phyloP scores from a whole-genome alignment of 2,113 vertebrate species.

The Indicator maculatus region DNA sequence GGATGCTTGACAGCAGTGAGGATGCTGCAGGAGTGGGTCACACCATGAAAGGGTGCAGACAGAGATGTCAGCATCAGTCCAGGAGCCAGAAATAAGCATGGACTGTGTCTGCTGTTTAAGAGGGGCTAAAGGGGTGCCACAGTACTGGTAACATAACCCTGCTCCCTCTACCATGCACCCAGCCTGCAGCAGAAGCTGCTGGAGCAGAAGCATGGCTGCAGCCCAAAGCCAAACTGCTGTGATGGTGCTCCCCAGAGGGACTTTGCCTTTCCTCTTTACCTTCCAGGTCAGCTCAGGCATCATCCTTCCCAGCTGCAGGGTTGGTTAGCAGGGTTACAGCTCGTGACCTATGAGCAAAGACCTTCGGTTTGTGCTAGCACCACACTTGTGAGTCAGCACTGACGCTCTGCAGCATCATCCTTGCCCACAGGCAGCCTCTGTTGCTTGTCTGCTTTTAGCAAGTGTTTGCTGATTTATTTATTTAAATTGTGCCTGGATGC shows the following conservation, averaged over 20 bases:
- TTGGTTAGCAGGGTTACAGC: too few species aligned
- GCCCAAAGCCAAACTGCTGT: neutral
- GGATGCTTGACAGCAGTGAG: neutral
- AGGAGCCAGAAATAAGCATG: neutral
- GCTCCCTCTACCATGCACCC: too few species aligned
- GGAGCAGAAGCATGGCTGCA: neutral
- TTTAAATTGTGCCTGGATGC: neutral
- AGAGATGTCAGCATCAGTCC: accelerated
- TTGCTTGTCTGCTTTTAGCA: neutral
- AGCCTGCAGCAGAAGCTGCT: neutral
- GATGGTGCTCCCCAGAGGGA: accelerated
- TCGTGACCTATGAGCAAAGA: too few species aligned
- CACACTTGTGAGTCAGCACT: accelerated
- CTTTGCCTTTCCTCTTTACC: too few species aligned
- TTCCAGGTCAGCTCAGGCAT: too few species aligned
- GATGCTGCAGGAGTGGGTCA: neutral
- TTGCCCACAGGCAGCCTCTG: neutral
- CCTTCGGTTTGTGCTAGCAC: accelerated
- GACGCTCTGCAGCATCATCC: neutral
- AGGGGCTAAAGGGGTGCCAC: too few species aligned
- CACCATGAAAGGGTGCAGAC: accelerated
- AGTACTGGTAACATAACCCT: neutral
- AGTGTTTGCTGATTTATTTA: neutral
- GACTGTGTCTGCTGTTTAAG: accelerated
- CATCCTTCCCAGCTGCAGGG: too few species aligned